A percentile compares a stretch with the other conserved stretches of the same genome.
These are phyloP conservation scores for Catharus ustulatus DNA, from an alignment of 2,797 vertebrate species.

Conservation along the genomic window DNA sequence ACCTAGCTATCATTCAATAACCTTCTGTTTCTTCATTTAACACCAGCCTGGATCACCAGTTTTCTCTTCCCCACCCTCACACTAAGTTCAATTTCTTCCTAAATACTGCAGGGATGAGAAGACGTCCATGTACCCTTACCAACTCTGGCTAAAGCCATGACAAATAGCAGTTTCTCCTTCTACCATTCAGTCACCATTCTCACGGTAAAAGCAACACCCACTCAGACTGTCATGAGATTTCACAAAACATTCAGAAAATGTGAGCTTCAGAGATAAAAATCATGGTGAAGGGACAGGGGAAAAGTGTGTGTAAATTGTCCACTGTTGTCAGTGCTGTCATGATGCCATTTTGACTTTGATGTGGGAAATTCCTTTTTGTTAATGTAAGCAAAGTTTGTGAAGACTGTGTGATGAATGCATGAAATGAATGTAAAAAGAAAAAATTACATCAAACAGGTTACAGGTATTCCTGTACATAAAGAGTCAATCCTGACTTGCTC, in stretches of 20 bases:
- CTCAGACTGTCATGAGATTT: background rate
- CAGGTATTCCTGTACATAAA: background rate
- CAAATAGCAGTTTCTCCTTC: background rate
- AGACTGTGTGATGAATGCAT: background rate
- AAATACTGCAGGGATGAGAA: background rate
- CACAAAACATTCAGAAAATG: background rate
- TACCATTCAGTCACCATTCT: background rate
- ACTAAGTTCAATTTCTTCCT: background rate
- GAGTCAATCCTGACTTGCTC: background rate
- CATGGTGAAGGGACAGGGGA: background rate
- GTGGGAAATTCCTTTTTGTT: background rate
- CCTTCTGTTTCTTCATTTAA: constrained; percentile 18
- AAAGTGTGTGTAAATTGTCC: fast-evolving
- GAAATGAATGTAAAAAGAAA: background rate
- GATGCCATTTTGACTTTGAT: background rate
- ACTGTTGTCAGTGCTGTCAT: background rate
- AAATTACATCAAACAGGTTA: background rate
- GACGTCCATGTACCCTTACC: background rate
- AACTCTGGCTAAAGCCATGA: background rate
- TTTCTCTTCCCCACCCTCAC: background rate
- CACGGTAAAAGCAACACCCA: background rate
- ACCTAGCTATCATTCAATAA: background rate
- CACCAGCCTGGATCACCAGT: background rate
- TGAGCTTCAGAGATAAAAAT: background rate
- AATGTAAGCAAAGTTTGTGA: background rate